Percentiles rank a stretch among this genome's conserved stretches.
phyloP scores from a whole-genome alignment of 2,888 invertebrate genomes.

The Trichopoda pennipes region DNA sequence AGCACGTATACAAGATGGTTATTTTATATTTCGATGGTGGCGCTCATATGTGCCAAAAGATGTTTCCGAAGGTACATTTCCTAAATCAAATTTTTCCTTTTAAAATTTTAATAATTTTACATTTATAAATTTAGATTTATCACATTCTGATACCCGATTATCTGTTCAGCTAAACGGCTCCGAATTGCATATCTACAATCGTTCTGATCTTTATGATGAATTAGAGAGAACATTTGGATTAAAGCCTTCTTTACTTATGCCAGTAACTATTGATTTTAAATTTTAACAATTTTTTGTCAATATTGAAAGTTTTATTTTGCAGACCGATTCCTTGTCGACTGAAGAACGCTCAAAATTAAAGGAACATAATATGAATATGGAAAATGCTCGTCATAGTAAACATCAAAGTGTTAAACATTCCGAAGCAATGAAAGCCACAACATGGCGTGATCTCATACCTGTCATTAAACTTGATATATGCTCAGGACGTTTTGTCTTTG shows the following conservation, averaged over 20 bases:
- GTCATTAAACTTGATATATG: conserved; percentile 97
- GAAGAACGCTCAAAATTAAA: conserved; percentile 83
- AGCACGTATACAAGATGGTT: conserved; percentile 96
- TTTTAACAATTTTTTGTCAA: no score
- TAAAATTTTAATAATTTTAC: background rate
- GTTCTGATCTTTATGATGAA: conserved; percentile 91
- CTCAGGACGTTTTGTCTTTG: conserved; percentile 95
- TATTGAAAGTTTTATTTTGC: background rate
- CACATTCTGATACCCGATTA: conserved; percentile 95
- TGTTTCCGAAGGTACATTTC: conserved; percentile 91
- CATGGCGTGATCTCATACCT: conserved; percentile 97
- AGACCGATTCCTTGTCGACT: conserved; percentile 83
- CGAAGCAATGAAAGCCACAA: conserved; percentile 91
- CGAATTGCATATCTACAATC: conserved; percentile 97
- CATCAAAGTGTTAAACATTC: conserved; percentile 83
- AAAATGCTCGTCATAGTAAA: conserved; percentile 83
- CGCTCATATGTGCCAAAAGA: conserved; percentile 96
- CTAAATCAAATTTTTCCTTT: background rate
- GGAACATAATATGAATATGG: conserved; percentile 84
- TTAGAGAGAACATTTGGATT: conserved; percentile 94
- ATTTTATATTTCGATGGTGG: conserved; percentile 99
- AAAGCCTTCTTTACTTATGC: conserved; percentile 87
- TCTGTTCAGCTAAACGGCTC: conserved; percentile 96
- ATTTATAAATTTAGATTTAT: conserved; percentile 87
- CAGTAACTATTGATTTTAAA: conserved; percentile 70